Evolutionary conservation across 2,888 invertebrate genomes (phyloP), one percentile per base, ranked within the genome.

Genomic region (Drosophila sordidapex): DNA sequence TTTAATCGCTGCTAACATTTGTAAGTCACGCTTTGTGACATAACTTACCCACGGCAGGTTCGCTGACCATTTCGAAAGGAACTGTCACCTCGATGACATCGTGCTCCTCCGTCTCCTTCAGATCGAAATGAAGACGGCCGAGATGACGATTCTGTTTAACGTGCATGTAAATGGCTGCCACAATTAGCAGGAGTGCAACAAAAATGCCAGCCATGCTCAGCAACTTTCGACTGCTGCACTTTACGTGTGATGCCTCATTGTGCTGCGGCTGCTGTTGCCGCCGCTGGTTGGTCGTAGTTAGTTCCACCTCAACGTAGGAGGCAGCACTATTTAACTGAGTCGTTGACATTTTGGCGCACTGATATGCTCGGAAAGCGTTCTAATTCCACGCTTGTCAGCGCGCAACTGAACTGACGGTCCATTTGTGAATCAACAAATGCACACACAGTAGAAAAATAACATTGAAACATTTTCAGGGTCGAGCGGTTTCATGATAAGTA

Each of bases 151-250:
- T 85, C 53, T 91, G 91, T 33, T 33, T 69, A 36, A 87, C 56
- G 63, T 91, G 92, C 78, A 91, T 68, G 73, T 82, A 89, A 56
- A 91, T 90, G 31, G 91, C 89, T 21, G 82, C 88, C 25, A 78
- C 61, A 62, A 91, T 76, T 31, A 91, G 81, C 52, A 90, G 25
- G 46, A 91, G 74, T 6, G 91, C 83, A 25, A 86, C 21, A 46
- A 84, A 52, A 65, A 91, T 66, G 54, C 81, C 85, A 21, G 64
- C 69, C 51, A 79, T 64, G 57, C 79, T 82, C 33, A 91, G 59
- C 36, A 79, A 51, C 6, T 71, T 63, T 8, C 57, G 54, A 13
- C 63, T 46, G 59, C 68, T 36, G n/a, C 68, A 81, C 31, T 63
- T 76, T 33, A 51, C 54, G 13, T 52, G 25, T 5, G 46, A 38